Base-by-base conservation (phyloP, 2,888 invertebrate genomes). In the Drosophila vallismaia region DNA sequence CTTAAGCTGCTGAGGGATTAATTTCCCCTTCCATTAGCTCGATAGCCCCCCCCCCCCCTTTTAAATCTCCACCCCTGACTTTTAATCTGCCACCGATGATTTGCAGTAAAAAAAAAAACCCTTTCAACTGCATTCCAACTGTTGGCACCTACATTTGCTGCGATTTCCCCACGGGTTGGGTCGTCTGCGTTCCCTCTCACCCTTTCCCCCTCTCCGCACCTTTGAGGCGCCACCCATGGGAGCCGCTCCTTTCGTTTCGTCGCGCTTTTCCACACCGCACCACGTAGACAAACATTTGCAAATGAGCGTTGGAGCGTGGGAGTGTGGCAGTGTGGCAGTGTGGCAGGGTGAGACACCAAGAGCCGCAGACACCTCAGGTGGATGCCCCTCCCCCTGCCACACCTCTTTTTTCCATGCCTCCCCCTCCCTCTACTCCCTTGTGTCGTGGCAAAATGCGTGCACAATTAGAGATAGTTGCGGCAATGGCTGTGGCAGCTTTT, bases 231-330 rank as follows among this genome's bases (percentile, higher is more conserved):
- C 45, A 5, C 3, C 36, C 7, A 14, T 28, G 33, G 36, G 14
- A 4, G 8, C 10, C 28, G 19, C 28, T 3, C 26, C 48, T n/a
- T 19, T 38, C 38, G 33, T 28, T 14, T 29, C 44, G 51, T 29
- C 67, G 51, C 76, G 54, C 59, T 55, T 59, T 76, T 71, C 77
- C 77, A 71, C 82, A 71, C 82, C 79, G 63, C 77, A 67, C 69
- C 66, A 67, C 71, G 28, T 71, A 79, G 75, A 69, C 83, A 80
- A 83, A 79, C 80, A 80, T 80, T 80, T 80, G 73, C 80, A 77
- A 79, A 75, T 79, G 83, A 79, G 79, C 79, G 77, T 71, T 71
- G 66, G 68, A 76, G 83, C 79, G 58, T 74, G 70, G 77, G 68
- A 62, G 58, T 10, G 29, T 29, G 31, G 31, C 19, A 8, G 31